Evolutionary conservation across 2,113 vertebrate genomes (phyloP).

Genomic region (Etheostoma spectabile): DNA sequence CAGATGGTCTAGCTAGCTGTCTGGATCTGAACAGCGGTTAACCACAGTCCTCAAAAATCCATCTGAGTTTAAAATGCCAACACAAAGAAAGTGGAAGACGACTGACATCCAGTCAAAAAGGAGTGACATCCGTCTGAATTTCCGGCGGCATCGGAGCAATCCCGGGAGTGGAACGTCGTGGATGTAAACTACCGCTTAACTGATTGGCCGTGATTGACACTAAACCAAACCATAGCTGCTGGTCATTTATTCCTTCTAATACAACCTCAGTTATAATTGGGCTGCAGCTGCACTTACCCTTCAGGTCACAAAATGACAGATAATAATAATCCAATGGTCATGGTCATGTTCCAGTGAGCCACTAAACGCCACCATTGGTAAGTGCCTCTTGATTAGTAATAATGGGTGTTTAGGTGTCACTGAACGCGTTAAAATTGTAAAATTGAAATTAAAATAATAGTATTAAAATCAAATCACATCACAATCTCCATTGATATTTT

Average conservation of each 20-base stretch:
- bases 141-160: too few relatives aligned
- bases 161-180: too few relatives aligned
- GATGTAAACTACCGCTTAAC: not conserved
- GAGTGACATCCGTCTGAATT: too few relatives aligned
- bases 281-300: not conserved
- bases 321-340: not conserved
- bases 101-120: too few relatives aligned
- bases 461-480: too few relatives aligned
- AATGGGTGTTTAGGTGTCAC: not conserved
- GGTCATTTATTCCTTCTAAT: not conserved
- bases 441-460: not conserved
- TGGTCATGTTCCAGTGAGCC: not conserved
- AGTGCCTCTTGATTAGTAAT: not conserved
- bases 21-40: too few relatives aligned
- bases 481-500: not conserved
- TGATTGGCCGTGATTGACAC: not conserved
- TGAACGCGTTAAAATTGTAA: not conserved
- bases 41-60: too few relatives aligned
- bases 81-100: too few relatives aligned
- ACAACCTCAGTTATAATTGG: not conserved
- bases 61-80: too few relatives aligned
- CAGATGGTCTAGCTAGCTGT: too few relatives aligned
- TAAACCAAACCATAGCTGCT: not conserved
- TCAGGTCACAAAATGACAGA: slow-evolving; percentile 12
- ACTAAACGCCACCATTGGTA: not conserved